Evolutionary conservation across 1,140 invertebrate genomes (phyloP), one percentile per base, ranked within the genome.

Genomic region (Pteromalus puparum): DNA sequence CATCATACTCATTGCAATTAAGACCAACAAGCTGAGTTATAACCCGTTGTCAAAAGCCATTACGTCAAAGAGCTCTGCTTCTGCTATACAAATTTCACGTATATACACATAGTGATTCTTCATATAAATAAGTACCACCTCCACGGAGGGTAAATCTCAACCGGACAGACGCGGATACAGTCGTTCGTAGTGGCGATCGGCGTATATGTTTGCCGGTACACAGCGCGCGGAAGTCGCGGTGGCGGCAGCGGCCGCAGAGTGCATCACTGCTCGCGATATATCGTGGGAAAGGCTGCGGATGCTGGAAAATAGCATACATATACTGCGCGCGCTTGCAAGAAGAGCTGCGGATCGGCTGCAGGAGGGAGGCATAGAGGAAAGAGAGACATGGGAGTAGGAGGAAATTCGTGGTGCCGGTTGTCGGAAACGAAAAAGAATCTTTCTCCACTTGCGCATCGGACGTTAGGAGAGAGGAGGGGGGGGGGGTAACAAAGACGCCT

Each of bases 371-470:
- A 42, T 82, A 38, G 81, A 85, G 79, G 81, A 78, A 73, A 48
- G 74, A 83, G 79, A 86, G 81, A 87, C 87, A 79, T 81, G 87
- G 79, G 84, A 88, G 38, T 42, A 42, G 88, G 86, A 89, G 88
- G 87, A 89, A 89, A 90, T 89, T 90, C 88, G 89, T 88, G 86
- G 88, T 89, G 88, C 86, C 85, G 86, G 84, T 86, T 86, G 86
- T 88, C 86, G 87, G 85, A 86, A 85, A 86, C 34, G 86, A 87
- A 89, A 88, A 88, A 89, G 87, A 88, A 81, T 75, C 61, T 42
- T 12, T 84, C 82, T 83, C 61, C 74, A 30, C 21, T 61, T 6
- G 12, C 65, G 68, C 84, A 83, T 7, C 10, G 38, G 84, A 87
- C 87, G 86, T 88, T 76, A 75, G 85, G 48, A 61, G 38, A 28